Evolutionary conservation across 2,888 invertebrate species (phyloP), one percentile per base, ranked within the genome.

Genomic region (Euspilapteryx auroguttella): DNA sequence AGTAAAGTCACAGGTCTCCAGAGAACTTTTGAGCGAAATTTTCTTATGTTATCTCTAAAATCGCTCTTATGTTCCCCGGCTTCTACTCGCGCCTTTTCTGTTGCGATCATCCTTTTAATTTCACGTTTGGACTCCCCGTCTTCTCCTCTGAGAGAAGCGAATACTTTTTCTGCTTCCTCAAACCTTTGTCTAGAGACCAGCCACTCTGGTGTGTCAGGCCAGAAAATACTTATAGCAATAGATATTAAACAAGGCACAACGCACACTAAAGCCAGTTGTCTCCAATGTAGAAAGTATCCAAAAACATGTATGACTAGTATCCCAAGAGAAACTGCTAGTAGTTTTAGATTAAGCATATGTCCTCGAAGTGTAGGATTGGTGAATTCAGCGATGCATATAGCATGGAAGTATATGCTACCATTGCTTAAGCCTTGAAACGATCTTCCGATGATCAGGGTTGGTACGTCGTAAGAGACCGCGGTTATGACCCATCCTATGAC

Each of bases 1-100:
- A 34, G 2, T 7, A 34, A 4, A 4, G 12, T 4, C 3, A 34
- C 26, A 8, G 34, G 34, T 8, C 24, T 30, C 34, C 34, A 34
- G 8, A 34, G 17, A 7, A 30, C 32, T 11, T 15, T 22, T 3
- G 32, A 34, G n/a, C 11, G 22, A 11, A 28, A n/a, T 7, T 27
- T 30, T 15, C 12, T 30, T 9, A 29, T 2, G 13, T 10, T 12
- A 6, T 17, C 24, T 4, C 8, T 9, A 9, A 29, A 12, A 22
- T 17, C 14, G 6, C n/a, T 11, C n/a, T 6, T 10, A 17, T 10
- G 5, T 10, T 8, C 13, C 4, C 1, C 4, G 4, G 4, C 3
- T 8, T 28, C 28, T 3, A n/a, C 15, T 11, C 21, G 13, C 11
- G 6, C 10, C 10, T 14, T 29, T 9, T 25, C 14, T 11, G 25